Conservation (phyloP, 2,797 vertebrate species). For the Hydrocynus forskahlii region DNA sequence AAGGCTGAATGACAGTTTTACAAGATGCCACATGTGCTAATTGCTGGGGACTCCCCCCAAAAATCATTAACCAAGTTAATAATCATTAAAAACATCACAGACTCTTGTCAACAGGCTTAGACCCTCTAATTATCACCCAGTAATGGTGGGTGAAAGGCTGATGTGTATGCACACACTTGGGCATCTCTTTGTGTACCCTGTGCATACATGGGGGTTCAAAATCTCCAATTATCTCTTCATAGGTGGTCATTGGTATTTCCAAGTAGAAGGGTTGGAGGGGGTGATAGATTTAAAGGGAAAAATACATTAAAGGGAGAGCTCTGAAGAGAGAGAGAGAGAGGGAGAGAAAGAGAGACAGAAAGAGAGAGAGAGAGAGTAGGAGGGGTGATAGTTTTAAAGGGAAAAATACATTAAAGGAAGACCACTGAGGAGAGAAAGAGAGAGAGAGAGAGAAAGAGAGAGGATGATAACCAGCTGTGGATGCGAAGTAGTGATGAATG, state of each 20-base stretch:
- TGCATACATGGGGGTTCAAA: slow-evolving; percentile 10
- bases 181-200: neutral
- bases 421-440: neutral
- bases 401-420: neutral
- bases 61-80: slow-evolving; percentile 71
- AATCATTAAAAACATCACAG: slow-evolving; percentile 64
- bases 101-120: slow-evolving; percentile 65
- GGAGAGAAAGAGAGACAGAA: neutral
- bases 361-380: neutral
- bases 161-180: neutral
- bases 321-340: neutral
- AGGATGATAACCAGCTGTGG: slow-evolving; percentile 40
- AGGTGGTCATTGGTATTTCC: slow-evolving; percentile 44
- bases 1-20: neutral
- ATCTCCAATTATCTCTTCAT: slow-evolving; percentile 48
- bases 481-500: slow-evolving; percentile 52
- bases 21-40: slow-evolving; percentile 49
- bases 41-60: slow-evolving; percentile 63
- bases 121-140: slow-evolving; percentile 69
- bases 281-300: slow-evolving; percentile 27
- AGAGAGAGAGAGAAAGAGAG: neutral
- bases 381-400: slow-evolving; percentile 19
- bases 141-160: slow-evolving; percentile 9
- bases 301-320: neutral
- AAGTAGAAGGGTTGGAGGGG: slow-evolving; percentile 25